Percentiles rank a stretch among this genome's conserved stretches.
Conservation (phyloP, 1,140 invertebrate species). For the Meloidogyne hapla region DNA sequence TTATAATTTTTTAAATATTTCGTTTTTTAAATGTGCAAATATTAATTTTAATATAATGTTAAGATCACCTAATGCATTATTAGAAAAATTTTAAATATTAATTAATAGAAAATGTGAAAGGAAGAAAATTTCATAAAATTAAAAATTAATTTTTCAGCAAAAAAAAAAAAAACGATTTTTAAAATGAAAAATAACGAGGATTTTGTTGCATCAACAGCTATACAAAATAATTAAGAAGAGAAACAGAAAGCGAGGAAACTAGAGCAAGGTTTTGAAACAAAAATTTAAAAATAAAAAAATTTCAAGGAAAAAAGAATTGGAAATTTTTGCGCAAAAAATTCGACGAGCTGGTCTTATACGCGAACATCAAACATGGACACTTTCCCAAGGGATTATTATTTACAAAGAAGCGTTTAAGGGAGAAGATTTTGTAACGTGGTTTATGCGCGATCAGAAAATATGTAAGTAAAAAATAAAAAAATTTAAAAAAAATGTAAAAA, state of each 20-base stretch:
- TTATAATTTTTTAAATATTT: too few species aligned
- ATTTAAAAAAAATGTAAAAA: not conserved
- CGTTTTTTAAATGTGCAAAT: too few species aligned
- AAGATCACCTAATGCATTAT: too few species aligned
- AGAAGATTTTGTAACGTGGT: slow-evolving; percentile 65
- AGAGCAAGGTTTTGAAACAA: not conserved
- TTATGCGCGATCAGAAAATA: slow-evolving; percentile 53
- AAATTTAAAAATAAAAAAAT: too few species aligned
- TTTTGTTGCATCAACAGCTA: too few species aligned
- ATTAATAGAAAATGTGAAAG: too few species aligned
- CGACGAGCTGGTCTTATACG: slow-evolving; percentile 62
- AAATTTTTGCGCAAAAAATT: slow-evolving; percentile 60
- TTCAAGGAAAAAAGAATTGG: slow-evolving; percentile 24
- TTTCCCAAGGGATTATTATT: slow-evolving; percentile 45
- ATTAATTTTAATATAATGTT: too few species aligned
- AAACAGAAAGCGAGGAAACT: not conserved
- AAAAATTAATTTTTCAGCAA: too few species aligned
- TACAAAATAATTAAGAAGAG: not conserved
- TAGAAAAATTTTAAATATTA: too few species aligned
- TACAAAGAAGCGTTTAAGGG: slow-evolving; percentile 65
- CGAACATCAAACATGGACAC: slow-evolving; percentile 45
- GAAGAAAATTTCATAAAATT: too few species aligned
- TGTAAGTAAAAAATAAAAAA: not conserved
- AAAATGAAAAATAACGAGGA: too few species aligned
- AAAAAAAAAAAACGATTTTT: too few species aligned